Evolutionary conservation across 2,888 invertebrate species (phyloP).

Genomic region (Aphidoletes aphidimyza): DNA sequence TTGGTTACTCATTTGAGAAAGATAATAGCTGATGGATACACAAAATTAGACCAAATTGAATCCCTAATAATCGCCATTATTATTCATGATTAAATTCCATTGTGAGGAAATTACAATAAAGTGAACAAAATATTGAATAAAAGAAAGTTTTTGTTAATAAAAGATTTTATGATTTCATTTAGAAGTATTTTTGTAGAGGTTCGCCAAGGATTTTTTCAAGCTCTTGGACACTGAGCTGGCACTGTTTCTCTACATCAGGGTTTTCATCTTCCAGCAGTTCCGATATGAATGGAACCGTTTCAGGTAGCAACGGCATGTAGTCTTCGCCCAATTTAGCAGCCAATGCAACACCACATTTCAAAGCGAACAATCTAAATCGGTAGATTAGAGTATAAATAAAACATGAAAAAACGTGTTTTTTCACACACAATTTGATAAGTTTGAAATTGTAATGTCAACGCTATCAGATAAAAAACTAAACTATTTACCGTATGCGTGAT

Average conservation of each 20-base stretch:
- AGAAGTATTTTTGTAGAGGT: constrained; percentile 89
- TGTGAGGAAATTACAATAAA: not conserved
- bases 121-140: not conserved
- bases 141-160: not conserved
- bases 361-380: constrained; percentile 74
- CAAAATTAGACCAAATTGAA: too few relatives aligned
- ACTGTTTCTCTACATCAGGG: constrained; percentile 80
- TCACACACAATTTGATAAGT: too few relatives aligned
- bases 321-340: constrained; percentile 88
- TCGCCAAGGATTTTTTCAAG: constrained; percentile 89
- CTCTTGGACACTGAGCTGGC: constrained; percentile 83
- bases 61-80: too few relatives aligned
- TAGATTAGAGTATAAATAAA: constrained; percentile 1
- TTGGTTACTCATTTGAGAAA: too few relatives aligned
- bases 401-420: not conserved
- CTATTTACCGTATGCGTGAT: constrained; percentile 72
- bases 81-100: too few relatives aligned
- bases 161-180: constrained; percentile 61
- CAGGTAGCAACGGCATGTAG: constrained; percentile 88
- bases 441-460: too few relatives aligned
- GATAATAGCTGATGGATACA: too few relatives aligned
- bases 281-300: constrained; percentile 93
- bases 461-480: constrained; percentile 55
- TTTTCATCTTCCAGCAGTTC: constrained; percentile 93
- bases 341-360: constrained; percentile 80